Conservation (phyloP, 2,888 invertebrate genomes). For the Hemithea aestivaria region DNA sequence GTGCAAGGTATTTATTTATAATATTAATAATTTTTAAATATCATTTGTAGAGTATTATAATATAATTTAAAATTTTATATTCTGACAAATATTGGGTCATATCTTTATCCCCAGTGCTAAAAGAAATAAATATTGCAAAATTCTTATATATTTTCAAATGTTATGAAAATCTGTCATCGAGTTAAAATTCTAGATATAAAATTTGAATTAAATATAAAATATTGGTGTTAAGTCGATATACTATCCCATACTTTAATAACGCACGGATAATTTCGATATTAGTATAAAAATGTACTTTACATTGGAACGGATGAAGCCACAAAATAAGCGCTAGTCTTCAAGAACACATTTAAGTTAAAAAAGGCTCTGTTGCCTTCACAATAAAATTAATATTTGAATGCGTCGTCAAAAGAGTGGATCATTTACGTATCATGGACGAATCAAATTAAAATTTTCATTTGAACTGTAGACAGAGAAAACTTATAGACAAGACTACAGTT, state of each 20-base stretch:
- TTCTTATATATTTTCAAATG: too few relatives aligned
- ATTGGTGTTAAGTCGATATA: constrained; percentile 51
- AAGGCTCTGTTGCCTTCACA: constrained; percentile 29
- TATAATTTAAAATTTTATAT: too few relatives aligned
- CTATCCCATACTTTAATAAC: constrained; percentile 40
- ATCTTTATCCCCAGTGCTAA: too few relatives aligned
- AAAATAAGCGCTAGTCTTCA: constrained; percentile 45
- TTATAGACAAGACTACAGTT: too few relatives aligned
- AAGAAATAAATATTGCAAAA: too few relatives aligned
- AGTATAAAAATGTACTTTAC: constrained; percentile 54
- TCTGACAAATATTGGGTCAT: too few relatives aligned
- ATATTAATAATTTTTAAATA: too few relatives aligned
- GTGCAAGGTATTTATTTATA: too few relatives aligned
- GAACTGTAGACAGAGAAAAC: too few relatives aligned
- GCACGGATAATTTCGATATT: constrained; percentile 54
- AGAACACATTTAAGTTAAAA: constrained; percentile 44
- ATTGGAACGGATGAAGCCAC: constrained; percentile 67
- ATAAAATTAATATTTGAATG: constrained; percentile 26
- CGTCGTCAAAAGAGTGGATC: constrained; percentile 55
- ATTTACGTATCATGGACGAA: constrained; percentile 47
- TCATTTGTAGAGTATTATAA: too few relatives aligned
- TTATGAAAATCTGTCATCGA: constrained; percentile 1
- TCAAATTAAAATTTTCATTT: constrained; percentile 43
- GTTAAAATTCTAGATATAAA: constrained; percentile 25
- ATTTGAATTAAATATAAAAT: constrained; percentile 38